These are phyloP conservation scores for Oenanthe oenanthe DNA, from an alignment of 2,113 vertebrate species.

Conservation along the genomic window DNA sequence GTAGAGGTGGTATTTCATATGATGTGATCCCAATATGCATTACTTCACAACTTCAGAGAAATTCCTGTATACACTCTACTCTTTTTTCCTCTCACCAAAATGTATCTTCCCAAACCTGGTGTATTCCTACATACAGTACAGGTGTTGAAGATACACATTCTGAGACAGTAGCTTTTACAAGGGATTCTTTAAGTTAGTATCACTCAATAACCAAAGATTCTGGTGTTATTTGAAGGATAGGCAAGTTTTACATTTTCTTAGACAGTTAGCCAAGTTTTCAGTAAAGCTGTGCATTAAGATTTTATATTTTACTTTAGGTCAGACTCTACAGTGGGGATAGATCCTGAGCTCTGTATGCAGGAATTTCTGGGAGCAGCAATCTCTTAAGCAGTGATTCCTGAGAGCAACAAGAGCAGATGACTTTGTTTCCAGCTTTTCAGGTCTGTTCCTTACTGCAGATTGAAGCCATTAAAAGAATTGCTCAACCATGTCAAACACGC, in stretches of 20 bases:
- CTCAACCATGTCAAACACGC: background rate
- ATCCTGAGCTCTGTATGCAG: background rate
- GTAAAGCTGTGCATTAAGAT: background rate
- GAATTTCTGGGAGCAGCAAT: background rate
- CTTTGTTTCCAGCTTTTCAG: background rate
- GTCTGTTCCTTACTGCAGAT: background rate
- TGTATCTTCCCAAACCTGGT: background rate
- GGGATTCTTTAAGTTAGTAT: background rate
- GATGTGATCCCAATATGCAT: background rate
- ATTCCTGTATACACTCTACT: background rate
- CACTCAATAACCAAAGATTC: background rate
- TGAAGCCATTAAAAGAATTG: constrained; percentile 19
- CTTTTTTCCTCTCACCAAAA: background rate
- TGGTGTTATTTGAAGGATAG: background rate
- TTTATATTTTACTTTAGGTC: background rate
- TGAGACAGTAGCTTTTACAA: background rate
- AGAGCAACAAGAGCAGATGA: background rate
- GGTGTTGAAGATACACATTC: background rate
- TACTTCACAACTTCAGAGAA: background rate
- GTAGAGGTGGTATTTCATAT: background rate
- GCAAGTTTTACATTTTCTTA: background rate
- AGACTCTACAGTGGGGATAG: background rate
- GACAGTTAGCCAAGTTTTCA: background rate
- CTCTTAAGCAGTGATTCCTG: accelerated
- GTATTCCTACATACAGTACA: background rate